Percentiles rank a stretch among this genome's conserved stretches.
Evolutionary conservation across 2,113 vertebrate species (phyloP).

Genomic region (Epinephelus lanceolatus): DNA sequence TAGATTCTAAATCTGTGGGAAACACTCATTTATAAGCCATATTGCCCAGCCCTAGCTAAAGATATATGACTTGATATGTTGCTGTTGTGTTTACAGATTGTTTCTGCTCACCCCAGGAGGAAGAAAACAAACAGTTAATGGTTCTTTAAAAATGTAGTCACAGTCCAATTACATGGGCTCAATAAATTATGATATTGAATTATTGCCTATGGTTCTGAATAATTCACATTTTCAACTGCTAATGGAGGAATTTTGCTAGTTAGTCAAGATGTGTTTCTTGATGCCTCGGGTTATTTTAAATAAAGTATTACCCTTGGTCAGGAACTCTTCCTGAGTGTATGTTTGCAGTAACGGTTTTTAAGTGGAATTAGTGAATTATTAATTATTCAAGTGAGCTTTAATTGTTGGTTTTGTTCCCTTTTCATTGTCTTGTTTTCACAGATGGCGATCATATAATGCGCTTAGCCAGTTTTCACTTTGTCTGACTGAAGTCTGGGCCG

Average conservation of each 20-base stretch:
- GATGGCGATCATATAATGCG: not conserved
- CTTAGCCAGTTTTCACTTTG: not conserved
- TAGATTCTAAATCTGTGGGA: too few relatives aligned
- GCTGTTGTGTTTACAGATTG: not conserved
- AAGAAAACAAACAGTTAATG: not conserved
- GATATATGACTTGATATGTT: not conserved
- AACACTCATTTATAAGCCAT: too few relatives aligned
- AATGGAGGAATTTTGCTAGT: not conserved
- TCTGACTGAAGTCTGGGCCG: constrained; percentile 1
- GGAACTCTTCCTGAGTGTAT: not conserved
- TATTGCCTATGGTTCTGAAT: not conserved
- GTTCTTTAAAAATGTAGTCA: not conserved
- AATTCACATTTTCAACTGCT: constrained; percentile 1
- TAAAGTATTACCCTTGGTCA: not conserved
- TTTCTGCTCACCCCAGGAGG: not conserved
- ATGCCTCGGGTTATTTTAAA: not conserved
- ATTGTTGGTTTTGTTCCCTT: not conserved
- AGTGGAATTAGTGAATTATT: not conserved
- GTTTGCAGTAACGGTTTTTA: not conserved
- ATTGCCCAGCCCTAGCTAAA: too few relatives aligned
- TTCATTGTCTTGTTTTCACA: not conserved
- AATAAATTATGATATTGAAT: not conserved
- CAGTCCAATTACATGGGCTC: not conserved
- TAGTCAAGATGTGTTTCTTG: not conserved
- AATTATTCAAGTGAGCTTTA: not conserved